Evolutionary conservation across 1,140 invertebrate species (phyloP), one percentile per base, ranked within the genome.

Genomic region (Drosophila persimilis): DNA sequence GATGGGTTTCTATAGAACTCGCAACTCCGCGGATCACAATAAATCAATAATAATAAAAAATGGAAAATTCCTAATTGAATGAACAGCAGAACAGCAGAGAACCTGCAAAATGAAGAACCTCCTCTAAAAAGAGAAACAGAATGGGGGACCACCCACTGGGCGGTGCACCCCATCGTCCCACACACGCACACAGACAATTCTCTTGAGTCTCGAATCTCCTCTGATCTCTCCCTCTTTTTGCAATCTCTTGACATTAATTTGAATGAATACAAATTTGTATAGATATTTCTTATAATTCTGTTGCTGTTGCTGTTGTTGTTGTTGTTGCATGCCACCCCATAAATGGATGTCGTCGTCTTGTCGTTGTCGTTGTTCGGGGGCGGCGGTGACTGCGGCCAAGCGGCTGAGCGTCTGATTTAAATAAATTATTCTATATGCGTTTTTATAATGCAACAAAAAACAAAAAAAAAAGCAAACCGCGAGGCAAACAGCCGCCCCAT

Each of bases 351-450:
- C 80, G 72, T 59, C 50, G 80, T 62, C 58, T 69, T 69, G 70
- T 44, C 48, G 59, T 47, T 44, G 59, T 45, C 17, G 58, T 45
- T n/a, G 26, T 41, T 20, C 73, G 80, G 80, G 73, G 81, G 83
- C 80, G 80, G 83, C 77, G 80, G 80, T 60, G 50, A 50, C 60
- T 65, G 81, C 71, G 84, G 31, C 31, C 11, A 2, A 39, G 35
- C 35, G 35, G 4, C 35, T 39, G 35, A 39, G 35, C 35, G 35
- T 73, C 77, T 78, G 83, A 88, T 86, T 86, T 86, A 88, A 86
- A 88, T 86, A 86, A 86, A 86, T 86, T 78, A 86, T 86, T 86
- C 81, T 88, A 75, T 88, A 88, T 86, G 81, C 78, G 74, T 69
- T 83, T 85, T 65, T 70, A 63, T 77, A 55, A 47, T 73, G 59